These are phyloP conservation scores for Erythrocebus patas DNA, from an alignment of 2,113 vertebrate species.

Conservation along the genomic window DNA sequence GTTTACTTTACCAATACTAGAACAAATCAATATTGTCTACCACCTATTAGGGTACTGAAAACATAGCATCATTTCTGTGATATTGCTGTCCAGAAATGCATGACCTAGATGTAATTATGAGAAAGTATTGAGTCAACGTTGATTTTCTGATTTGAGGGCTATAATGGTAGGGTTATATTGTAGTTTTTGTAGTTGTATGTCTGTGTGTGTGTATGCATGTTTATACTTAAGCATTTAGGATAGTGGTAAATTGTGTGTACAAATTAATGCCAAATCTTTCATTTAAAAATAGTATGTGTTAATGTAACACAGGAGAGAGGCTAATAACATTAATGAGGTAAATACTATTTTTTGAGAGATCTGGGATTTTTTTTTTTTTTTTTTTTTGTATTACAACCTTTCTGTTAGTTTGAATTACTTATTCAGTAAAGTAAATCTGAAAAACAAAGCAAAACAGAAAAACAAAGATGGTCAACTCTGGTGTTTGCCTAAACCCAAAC, in stretches of 20 bases:
- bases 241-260: not conserved
- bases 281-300: not conserved
- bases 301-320: not conserved
- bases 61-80: not conserved
- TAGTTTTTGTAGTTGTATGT: too few relatives aligned
- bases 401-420: not conserved
- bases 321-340: not conserved
- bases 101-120: not conserved
- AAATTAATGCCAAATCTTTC: not conserved
- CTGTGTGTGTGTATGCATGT: not conserved
- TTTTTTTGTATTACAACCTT: not conserved
- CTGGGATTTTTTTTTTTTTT: not conserved
- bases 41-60: not conserved
- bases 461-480: not conserved
- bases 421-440: not conserved
- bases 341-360: not conserved
- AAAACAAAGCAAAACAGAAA: not conserved
- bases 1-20: not conserved
- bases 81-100: not conserved
- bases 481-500: not conserved
- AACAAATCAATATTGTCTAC: not conserved
- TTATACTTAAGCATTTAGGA: not conserved
- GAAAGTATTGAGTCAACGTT: not conserved
- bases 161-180: too few relatives aligned
- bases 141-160: not conserved